Percentiles rank a stretch among this genome's conserved stretches.
Evolutionary conservation across 2,888 invertebrate species (phyloP).

Genomic region (Spilarctia lutea): DNA sequence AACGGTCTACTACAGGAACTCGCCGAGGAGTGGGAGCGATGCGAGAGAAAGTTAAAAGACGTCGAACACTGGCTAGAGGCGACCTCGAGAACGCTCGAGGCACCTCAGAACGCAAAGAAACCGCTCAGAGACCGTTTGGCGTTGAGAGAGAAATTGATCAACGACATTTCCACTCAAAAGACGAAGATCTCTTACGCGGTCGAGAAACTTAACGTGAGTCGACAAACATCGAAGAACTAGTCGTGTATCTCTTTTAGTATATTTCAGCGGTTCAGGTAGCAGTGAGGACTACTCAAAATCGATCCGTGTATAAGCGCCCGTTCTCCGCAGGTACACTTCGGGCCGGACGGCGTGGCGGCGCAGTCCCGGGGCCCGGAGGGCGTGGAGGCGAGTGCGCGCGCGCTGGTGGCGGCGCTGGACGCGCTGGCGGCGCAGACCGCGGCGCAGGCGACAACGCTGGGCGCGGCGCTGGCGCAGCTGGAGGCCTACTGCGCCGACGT

Average conservation of each 20-base stretch:
- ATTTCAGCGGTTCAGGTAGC: slow-evolving; percentile 21
- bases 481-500: slow-evolving; percentile 96
- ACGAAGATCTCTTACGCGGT: slow-evolving; percentile 95
- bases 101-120: slow-evolving; percentile 94
- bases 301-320: slow-evolving; percentile 8
- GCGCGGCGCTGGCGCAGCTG: slow-evolving; percentile 93
- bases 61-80: slow-evolving; percentile 96
- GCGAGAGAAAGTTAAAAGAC: slow-evolving; percentile 97
- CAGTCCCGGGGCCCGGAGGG: slow-evolving; percentile 89
- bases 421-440: slow-evolving; percentile 88
- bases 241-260: neutral
- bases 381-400: slow-evolving; percentile 91
- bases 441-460: slow-evolving; percentile 91
- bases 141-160: slow-evolving; percentile 93
- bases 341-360: slow-evolving; percentile 93
- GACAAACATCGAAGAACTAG: neutral
- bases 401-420: slow-evolving; percentile 90
- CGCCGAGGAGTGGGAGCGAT: slow-evolving; percentile 98
- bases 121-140: slow-evolving; percentile 95
- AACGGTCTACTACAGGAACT: slow-evolving; percentile 95
- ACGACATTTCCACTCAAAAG: slow-evolving; percentile 95
- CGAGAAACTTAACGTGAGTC: slow-evolving; percentile 94
- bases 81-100: slow-evolving; percentile 91
- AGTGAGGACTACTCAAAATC: too few relatives aligned
- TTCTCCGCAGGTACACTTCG: slow-evolving; percentile 92